Evolutionary conservation across 1,140 invertebrate species (phyloP).

Genomic region (Aethina tumida): DNA sequence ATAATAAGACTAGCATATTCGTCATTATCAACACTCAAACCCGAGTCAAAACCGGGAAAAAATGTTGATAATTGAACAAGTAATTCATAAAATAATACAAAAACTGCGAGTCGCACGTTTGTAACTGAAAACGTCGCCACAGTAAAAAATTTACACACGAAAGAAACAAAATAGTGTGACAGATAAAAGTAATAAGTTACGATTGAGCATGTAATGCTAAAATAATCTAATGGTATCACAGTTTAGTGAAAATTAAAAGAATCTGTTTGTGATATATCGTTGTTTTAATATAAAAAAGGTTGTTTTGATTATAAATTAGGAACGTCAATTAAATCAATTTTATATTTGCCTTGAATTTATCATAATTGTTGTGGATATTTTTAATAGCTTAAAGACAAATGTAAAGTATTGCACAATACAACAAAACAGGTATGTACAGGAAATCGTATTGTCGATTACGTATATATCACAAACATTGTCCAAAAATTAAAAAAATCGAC

Average conservation of each 20-base stretch:
- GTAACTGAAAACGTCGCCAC: too few relatives aligned
- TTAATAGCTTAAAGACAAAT: too few relatives aligned
- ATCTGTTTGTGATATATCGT: constrained; percentile 4
- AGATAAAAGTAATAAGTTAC: constrained; percentile 16
- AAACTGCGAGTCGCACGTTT: too few relatives aligned
- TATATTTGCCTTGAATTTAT: too few relatives aligned
- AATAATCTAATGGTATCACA: constrained; percentile 26
- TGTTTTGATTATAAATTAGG: constrained; percentile 3
- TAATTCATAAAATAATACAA: too few relatives aligned
- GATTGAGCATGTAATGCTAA: constrained; percentile 24
- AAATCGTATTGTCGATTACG: not conserved
- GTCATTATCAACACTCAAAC: too few relatives aligned
- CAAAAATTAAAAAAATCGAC: not conserved
- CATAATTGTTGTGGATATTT: too few relatives aligned
- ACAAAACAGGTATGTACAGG: not conserved
- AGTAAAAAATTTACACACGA: constrained; percentile 14
- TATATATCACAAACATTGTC: not conserved
- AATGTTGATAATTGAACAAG: too few relatives aligned
- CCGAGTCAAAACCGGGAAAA: too few relatives aligned
- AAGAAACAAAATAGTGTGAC: constrained; percentile 9
- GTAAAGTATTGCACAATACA: too few relatives aligned
- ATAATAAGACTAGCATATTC: constrained; percentile 29
- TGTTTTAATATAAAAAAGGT: constrained; percentile 4
- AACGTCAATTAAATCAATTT: constrained; percentile 1
- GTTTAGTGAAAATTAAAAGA: constrained; percentile 26